phyloP scores from a whole-genome alignment of 2,888 invertebrate genomes.

The Melieria picta region DNA sequence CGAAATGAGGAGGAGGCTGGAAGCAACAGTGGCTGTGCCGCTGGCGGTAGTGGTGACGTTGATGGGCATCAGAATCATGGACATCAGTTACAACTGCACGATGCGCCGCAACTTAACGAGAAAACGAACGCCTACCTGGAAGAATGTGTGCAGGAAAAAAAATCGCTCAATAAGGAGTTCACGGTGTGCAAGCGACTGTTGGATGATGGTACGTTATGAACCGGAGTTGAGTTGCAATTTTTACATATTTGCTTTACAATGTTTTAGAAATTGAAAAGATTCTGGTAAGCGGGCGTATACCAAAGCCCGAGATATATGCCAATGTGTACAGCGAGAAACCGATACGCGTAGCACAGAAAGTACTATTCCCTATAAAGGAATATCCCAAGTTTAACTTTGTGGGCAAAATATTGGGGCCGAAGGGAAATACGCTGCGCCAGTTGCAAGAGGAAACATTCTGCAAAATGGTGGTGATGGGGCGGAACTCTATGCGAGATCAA shows the following conservation, averaged over 20 bases:
- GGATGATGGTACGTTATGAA: constrained; percentile 73
- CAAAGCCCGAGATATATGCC: constrained; percentile 63
- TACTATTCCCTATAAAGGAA: constrained; percentile 62
- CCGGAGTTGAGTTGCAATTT: background rate
- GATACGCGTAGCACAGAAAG: constrained; percentile 63
- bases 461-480: constrained; percentile 93
- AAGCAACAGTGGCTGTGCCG: constrained; percentile 22
- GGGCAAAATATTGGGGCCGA: constrained; percentile 92
- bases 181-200: constrained; percentile 76
- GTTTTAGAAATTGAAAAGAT: constrained; percentile 72
- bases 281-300: constrained; percentile 80
- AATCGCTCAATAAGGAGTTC: constrained; percentile 74
- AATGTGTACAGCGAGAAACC: constrained; percentile 64
- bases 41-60: constrained; percentile 40
- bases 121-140: constrained; percentile 82
- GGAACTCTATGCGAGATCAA: constrained; percentile 93
- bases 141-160: constrained; percentile 77
- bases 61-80: constrained; percentile 42
- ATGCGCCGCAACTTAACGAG: constrained; percentile 68
- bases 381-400: constrained; percentile 85
- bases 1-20: constrained; percentile 57
- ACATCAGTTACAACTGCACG: constrained; percentile 44
- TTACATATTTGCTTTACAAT: background rate
- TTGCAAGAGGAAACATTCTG: constrained; percentile 95
- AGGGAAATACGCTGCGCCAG: constrained; percentile 90